Base-by-base conservation (phyloP, 2,888 invertebrate genomes). In the Odiellus spinosus region DNA sequence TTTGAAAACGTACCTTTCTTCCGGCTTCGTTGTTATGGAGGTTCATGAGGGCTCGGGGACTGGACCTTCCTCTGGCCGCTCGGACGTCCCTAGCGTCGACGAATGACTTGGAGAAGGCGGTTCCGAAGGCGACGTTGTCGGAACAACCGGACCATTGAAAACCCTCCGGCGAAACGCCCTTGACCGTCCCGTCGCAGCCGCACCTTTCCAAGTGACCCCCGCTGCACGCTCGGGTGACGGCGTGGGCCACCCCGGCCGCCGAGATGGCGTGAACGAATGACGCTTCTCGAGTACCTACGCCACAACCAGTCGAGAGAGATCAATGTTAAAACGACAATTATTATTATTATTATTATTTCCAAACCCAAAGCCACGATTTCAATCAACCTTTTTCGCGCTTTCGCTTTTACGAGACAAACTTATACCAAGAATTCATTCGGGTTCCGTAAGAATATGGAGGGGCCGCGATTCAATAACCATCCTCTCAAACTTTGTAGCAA, bases 21-120 rank as follows among this genome's bases (percentile, higher is more conserved):
- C 68, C 68, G 15, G 64, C 66, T 54, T 66, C 61, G 58, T 66
- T 68, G 56, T 68, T 68, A 56, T 68, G 68, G 14, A 67, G 55
- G 52, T 64, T 67, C 61, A 66, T 63, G 26, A 65, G 59, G 39
- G 61, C 60, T 36, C 57, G 51, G n/a, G 63, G 56, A 36, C 54
- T 52, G 14, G 53, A 51, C 40, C 39, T 50, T 20, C 52, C 56
- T 44, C 52, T 52, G 8, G 53, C 57, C 14, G 55, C 49, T 18
- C 56, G 48, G 18, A 59, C 49, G 43, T 63, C 63, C 19, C 58
- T 49, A 15, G 59, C 58, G 48, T 63, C 62, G 4, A 64, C 61
- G 47, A 64, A 65, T 41, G 60, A 52, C 45, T 61, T 58, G 10
- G 62, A 61, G 45, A 65, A 60, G 12, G 60, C 60, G 11, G 62